These are phyloP conservation scores for Mallotus villosus DNA, from an alignment of 2,797 vertebrate genomes.

Conservation along the genomic window DNA sequence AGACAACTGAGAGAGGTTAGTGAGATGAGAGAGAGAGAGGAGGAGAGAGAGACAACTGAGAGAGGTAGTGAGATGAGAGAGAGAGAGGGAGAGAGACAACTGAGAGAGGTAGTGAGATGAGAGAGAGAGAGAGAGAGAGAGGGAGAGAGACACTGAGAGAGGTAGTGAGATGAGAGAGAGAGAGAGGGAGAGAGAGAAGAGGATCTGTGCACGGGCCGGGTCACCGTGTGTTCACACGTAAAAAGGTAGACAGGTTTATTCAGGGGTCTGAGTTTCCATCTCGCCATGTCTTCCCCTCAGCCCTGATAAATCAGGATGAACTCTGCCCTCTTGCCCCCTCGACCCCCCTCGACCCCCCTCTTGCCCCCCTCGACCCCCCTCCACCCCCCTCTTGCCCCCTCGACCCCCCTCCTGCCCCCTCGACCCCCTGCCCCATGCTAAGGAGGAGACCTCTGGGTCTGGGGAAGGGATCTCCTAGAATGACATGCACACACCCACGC, in stretches of 20 bases:
- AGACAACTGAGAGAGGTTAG: too few species aligned
- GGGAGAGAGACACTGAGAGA: too few species aligned
- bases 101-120: too few species aligned
- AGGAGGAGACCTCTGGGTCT: background rate
- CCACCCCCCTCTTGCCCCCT: too few species aligned
- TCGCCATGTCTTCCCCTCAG: conserved; percentile 34
- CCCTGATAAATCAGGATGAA: conserved; percentile 50
- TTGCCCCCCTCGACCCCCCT: too few species aligned
- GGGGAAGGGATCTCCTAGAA: background rate
- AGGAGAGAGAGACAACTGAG: too few species aligned
- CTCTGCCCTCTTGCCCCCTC: background rate
- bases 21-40: too few species aligned
- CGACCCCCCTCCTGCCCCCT: background rate
- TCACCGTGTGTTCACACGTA: conserved; percentile 46
- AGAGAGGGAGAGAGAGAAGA: background rate
- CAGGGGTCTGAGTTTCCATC: conserved; percentile 45
- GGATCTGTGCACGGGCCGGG: conserved; percentile 33
- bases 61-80: too few species aligned
- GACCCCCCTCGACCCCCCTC: too few species aligned
- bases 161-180: too few species aligned
- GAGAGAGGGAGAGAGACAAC: too few species aligned
- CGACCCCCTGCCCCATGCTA: background rate
- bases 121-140: background rate
- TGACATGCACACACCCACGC: background rate
- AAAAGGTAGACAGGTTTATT: conserved; percentile 59